phyloP scores from a whole-genome alignment of 1,140 invertebrate genomes.

The Ostrea edulis region DNA sequence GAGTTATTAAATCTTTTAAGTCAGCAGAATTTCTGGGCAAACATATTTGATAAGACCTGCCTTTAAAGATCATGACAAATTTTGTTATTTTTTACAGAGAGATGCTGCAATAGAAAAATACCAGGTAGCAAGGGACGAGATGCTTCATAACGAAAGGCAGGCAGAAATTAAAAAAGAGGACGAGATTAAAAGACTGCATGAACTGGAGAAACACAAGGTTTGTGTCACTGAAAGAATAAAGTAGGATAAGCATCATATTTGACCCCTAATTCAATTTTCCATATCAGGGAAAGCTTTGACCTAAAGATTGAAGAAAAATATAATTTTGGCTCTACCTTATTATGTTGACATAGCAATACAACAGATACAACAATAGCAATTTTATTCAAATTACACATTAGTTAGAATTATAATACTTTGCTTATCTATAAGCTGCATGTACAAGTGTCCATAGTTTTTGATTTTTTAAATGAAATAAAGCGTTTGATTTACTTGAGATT shows the following conservation, averaged over 20 bases:
- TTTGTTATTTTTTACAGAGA: conserved; percentile 66
- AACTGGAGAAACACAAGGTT: conserved; percentile 73
- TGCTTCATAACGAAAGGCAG: conserved; percentile 75
- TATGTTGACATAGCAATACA: too few relatives aligned
- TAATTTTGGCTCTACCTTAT: too few relatives aligned
- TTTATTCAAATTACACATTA: too few relatives aligned
- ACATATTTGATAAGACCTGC: background rate
- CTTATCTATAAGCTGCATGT: too few relatives aligned
- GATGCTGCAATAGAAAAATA: conserved; percentile 75
- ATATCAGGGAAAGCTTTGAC: too few relatives aligned
- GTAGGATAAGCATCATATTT: background rate
- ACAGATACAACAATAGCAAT: too few relatives aligned
- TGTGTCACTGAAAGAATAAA: background rate
- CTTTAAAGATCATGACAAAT: background rate
- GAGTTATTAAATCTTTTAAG: background rate
- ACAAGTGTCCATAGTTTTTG: too few relatives aligned
- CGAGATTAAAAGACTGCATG: conserved; percentile 59
- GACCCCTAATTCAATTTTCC: too few relatives aligned
- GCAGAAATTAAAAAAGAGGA: conserved; percentile 69
- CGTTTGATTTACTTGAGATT: too few relatives aligned
- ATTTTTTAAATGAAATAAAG: too few relatives aligned
- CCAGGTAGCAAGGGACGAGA: conserved; percentile 77
- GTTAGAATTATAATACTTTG: too few relatives aligned
- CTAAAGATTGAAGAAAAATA: too few relatives aligned
- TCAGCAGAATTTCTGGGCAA: background rate